Evolutionary conservation across 2,888 invertebrate species (phyloP).

Genomic region (Pyrochroa serraticornis): DNA sequence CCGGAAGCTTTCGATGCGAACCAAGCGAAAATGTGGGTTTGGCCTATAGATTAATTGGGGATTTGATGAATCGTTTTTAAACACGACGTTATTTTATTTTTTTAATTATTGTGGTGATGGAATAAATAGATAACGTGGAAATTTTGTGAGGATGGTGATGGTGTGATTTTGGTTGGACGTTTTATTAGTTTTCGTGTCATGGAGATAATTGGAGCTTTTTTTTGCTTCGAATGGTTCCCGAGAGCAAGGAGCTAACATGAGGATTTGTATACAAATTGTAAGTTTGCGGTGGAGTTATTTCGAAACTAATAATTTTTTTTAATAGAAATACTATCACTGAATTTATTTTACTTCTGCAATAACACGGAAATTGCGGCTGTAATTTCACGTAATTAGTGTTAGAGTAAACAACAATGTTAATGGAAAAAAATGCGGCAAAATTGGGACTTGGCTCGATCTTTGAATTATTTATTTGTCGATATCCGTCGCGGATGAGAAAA

Average conservation of each 20-base stretch:
- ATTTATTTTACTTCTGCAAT: too few species aligned
- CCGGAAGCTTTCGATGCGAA: neutral
- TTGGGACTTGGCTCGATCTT: too few species aligned
- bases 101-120: neutral
- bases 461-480: too few species aligned
- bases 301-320: too few species aligned
- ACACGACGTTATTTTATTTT: neutral
- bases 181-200: neutral
- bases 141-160: neutral
- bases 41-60: conserved; percentile 27
- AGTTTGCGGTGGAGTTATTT: conserved; percentile 29
- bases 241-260: conserved; percentile 46
- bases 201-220: neutral
- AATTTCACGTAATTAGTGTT: too few species aligned
- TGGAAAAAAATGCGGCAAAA: too few species aligned
- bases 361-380: too few species aligned
- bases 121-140: neutral
- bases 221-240: conserved; percentile 8
- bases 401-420: too few species aligned
- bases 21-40: conserved; percentile 34
- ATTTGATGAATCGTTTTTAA: conserved; percentile 12
- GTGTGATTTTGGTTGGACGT: neutral
- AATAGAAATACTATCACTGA: too few species aligned
- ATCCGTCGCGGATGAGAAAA: too few species aligned
- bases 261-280: conserved; percentile 47